Evolutionary conservation across 2,113 vertebrate species (phyloP).

Genomic region (Hemicordylus capensis): DNA sequence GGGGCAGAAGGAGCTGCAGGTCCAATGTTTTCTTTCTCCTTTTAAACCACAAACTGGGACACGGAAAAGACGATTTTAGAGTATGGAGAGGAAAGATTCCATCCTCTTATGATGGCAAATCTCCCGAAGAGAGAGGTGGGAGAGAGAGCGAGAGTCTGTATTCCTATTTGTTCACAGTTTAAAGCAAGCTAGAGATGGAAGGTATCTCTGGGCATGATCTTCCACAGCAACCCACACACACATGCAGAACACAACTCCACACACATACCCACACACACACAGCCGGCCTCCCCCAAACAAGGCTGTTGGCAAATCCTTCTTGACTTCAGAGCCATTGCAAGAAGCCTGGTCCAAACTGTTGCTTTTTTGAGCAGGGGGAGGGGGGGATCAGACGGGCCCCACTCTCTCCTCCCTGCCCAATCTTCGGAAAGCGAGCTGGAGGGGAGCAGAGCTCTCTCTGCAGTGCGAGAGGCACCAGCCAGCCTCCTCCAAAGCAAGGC

Average conservation of each 20-base stretch:
- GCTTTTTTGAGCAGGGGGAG: constrained; percentile 52
- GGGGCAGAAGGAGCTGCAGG: not conserved
- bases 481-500: not conserved
- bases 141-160: not conserved
- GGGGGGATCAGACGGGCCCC: not conserved
- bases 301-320: constrained; percentile 36
- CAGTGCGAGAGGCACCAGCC: not conserved
- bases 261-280: not conserved
- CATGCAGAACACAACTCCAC: not conserved
- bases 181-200: constrained; percentile 59
- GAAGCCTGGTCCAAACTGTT: constrained; percentile 78
- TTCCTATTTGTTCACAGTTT: constrained; percentile 6
- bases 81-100: not conserved
- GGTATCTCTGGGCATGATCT: constrained; percentile 35
- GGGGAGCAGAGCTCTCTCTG: not conserved
- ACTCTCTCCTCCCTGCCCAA: not conserved
- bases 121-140: constrained; percentile 22
- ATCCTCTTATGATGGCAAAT: constrained; percentile 56
- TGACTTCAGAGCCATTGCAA: constrained; percentile 66
- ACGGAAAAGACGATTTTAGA: not conserved
- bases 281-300: constrained; percentile 32
- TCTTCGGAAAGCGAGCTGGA: not conserved
- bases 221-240: not conserved
- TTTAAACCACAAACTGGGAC: constrained; percentile 12
- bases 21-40: no score